These are phyloP conservation scores for Sitta europaea DNA, from an alignment of 2,113 vertebrate species.

Conservation along the genomic window DNA sequence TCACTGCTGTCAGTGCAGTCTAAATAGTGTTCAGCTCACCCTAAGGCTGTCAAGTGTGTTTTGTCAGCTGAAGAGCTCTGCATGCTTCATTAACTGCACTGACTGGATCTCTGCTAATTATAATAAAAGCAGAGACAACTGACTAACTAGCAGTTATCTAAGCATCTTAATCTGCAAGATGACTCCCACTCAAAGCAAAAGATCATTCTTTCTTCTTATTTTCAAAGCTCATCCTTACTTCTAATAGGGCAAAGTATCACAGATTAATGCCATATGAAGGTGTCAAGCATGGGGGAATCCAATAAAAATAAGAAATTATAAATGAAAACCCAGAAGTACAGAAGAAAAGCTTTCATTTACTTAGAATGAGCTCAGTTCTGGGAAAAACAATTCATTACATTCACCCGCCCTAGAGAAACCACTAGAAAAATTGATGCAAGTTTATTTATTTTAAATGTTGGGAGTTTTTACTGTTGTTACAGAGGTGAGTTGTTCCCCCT, in stretches of 20 bases:
- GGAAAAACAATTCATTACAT: neutral
- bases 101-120: constrained; percentile 13
- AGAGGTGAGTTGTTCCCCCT: fast-evolving
- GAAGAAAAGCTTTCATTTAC: neutral
- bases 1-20: neutral
- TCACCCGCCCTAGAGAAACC: neutral
- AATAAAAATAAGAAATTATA: neutral
- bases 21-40: neutral
- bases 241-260: neutral
- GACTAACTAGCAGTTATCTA: neutral
- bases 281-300: neutral
- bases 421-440: neutral
- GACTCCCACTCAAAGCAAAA: neutral
- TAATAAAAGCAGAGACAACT: neutral
- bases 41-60: neutral
- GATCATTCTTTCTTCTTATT: neutral
- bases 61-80: constrained; percentile 5
- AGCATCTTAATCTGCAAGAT: neutral
- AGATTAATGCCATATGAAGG: neutral
- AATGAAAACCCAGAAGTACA: neutral
- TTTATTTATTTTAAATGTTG: neutral
- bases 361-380: neutral
- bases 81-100: neutral
- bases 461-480: neutral
- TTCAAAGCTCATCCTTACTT: neutral